Base-by-base conservation (phyloP, 1,140 invertebrate genomes). In the Glomeris maerens region DNA sequence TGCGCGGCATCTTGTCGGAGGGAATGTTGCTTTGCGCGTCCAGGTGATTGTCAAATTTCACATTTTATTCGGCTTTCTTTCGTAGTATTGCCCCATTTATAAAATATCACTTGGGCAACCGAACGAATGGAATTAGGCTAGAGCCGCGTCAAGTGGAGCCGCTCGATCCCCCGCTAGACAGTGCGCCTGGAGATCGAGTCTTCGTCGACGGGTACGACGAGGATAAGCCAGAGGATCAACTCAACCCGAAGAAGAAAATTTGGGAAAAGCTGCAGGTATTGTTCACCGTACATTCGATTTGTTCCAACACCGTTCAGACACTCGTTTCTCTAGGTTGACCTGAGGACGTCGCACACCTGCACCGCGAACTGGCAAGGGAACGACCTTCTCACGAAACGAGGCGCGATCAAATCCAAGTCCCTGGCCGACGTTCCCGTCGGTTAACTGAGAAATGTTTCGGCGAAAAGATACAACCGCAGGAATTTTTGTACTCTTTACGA, bases 171-270 rank as follows among this genome's bases (percentile, higher is more conserved):
- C 86, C 91, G 38, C 60, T 69, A 27, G 78, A 72, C 28, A 77
- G 79, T 53, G 69, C 72, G 29, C 74, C 84, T 17, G 93, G 93
- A 36, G 89, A 94, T 56, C 75, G 74, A 62, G 77, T 96, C 20
- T 64, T 78, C 50, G 74, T 89, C 41, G 86, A 92, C 64, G 83
- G 80, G 38, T 86, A 83, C 65, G 84, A 86, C 70, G 58, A 59
- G 49, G 85, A 83, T 29, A 69, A 71, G 39, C 81, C 90, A 14
- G 89, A 94, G 70, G 80, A 81, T 7, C 76, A 84, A 41, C 70
- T 98, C 2, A 97, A 97, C 70, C 92, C 93, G 4, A 98, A 98
- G 64, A 98, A 97, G 67, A 98, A 98, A 75, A 74, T 96, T 13
- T 96, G 93, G 91, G 92, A 97, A 63, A 90, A 88, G 64, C 61